Evolutionary conservation across 2,797 vertebrate species (phyloP).

Genomic region (Hyperoplus lanceolatus): DNA sequence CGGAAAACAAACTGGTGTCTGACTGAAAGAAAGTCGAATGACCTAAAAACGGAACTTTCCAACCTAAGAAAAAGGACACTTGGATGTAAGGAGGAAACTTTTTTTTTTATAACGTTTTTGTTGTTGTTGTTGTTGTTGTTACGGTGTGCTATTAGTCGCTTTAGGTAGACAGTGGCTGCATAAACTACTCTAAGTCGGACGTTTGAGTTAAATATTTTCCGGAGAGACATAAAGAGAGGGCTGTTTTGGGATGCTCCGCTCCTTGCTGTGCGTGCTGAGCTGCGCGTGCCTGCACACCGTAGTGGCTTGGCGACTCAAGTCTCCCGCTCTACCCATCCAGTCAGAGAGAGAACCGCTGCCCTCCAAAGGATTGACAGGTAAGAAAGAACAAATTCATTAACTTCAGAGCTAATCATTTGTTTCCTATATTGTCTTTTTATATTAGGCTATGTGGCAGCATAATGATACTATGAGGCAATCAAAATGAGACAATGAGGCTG

Average conservation of each 20-base stretch:
- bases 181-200: background rate
- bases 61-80: slow-evolving; percentile 3
- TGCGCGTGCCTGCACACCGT: slow-evolving; percentile 81
- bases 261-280: slow-evolving; percentile 79
- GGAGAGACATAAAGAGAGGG: slow-evolving; percentile 15
- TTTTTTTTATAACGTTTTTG: background rate
- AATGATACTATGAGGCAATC: background rate
- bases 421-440: fast-evolving
- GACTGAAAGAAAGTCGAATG: slow-evolving; percentile 21
- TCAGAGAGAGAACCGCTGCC: slow-evolving; percentile 91
- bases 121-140: no score
- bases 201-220: slow-evolving; percentile 2
- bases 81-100: slow-evolving; percentile 9
- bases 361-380: slow-evolving; percentile 91
- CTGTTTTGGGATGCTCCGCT: slow-evolving; percentile 77
- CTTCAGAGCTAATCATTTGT: fast-evolving
- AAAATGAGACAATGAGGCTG: background rate
- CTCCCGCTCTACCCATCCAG: slow-evolving; percentile 91
- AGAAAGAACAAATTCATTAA: slow-evolving; percentile 2
- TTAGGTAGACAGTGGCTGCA: background rate
- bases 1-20: slow-evolving; percentile 8
- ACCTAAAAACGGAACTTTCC: slow-evolving; percentile 9
- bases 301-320: slow-evolving; percentile 85
- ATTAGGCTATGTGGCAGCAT: background rate
- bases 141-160: background rate